Percentiles rank a stretch among this genome's conserved stretches.
Conservation (phyloP, 2,888 invertebrate genomes). For the Macropis europaea region DNA sequence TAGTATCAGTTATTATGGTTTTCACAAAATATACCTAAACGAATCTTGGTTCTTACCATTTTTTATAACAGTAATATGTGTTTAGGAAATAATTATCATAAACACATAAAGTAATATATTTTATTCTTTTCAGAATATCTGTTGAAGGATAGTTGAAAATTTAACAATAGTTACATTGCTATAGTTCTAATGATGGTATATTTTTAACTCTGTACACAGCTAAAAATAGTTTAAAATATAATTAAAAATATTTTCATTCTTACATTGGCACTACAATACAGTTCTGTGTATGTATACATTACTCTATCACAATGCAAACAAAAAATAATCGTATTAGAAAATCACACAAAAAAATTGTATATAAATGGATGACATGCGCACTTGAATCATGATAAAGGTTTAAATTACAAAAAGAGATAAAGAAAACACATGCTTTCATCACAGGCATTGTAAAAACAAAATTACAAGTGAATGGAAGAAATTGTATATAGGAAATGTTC, state of each 20-base stretch:
- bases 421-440: neutral
- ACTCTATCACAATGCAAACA: slow-evolving; percentile 38
- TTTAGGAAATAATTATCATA: slow-evolving; percentile 48
- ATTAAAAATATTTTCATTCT: slow-evolving; percentile 37
- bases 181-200: slow-evolving; percentile 17
- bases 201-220: slow-evolving; percentile 22
- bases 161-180: slow-evolving; percentile 38
- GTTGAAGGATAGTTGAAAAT: slow-evolving; percentile 17
- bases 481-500: slow-evolving; percentile 10
- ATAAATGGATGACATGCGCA: slow-evolving; percentile 22
- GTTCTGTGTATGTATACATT: slow-evolving; percentile 43
- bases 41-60: neutral
- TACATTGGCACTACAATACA: slow-evolving; percentile 36
- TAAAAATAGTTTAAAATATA: slow-evolving; percentile 38
- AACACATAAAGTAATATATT: slow-evolving; percentile 48
- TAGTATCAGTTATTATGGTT: neutral
- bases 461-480: neutral
- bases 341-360: slow-evolving; percentile 18
- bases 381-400: slow-evolving; percentile 1
- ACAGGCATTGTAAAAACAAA: slow-evolving; percentile 15
- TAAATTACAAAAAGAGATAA: neutral
- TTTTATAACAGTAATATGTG: slow-evolving; percentile 24
- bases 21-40: neutral
- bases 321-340: slow-evolving; percentile 22
- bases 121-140: slow-evolving; percentile 25